phyloP scores from a whole-genome alignment of 2,888 invertebrate genomes.

The Stenodema calcarata region DNA sequence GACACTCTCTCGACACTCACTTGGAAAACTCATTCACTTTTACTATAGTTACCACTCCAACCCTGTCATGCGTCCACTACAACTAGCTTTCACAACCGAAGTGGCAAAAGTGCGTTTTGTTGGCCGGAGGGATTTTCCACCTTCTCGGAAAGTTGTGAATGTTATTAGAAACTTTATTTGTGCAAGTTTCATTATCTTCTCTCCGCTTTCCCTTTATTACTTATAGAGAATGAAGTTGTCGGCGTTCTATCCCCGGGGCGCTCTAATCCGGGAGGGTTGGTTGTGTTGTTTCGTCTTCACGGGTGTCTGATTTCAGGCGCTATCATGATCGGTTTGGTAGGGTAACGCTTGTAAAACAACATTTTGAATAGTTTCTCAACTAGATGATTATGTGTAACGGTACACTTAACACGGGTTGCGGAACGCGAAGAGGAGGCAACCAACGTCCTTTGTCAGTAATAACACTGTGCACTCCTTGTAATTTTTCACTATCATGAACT shows the following conservation, averaged over 20 bases:
- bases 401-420: no score
- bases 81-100: neutral
- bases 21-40: neutral
- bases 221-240: neutral
- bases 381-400: no score
- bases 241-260: neutral
- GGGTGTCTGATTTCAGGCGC: neutral
- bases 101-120: neutral
- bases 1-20: no score
- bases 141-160: neutral
- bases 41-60: neutral
- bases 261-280: neutral
- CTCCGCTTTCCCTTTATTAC: neutral
- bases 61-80: neutral
- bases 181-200: slow-evolving; percentile 26
- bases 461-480: no score
- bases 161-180: neutral
- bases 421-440: no score
- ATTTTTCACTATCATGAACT: no score
- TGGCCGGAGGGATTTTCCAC: neutral
- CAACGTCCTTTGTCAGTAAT: no score
- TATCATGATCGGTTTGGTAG: neutral
- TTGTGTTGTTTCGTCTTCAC: neutral
- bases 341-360: neutral
- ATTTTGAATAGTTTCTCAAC: no score